Conservation (phyloP, 2,797 vertebrate genomes). For the Ctenopoma multispine region DNA sequence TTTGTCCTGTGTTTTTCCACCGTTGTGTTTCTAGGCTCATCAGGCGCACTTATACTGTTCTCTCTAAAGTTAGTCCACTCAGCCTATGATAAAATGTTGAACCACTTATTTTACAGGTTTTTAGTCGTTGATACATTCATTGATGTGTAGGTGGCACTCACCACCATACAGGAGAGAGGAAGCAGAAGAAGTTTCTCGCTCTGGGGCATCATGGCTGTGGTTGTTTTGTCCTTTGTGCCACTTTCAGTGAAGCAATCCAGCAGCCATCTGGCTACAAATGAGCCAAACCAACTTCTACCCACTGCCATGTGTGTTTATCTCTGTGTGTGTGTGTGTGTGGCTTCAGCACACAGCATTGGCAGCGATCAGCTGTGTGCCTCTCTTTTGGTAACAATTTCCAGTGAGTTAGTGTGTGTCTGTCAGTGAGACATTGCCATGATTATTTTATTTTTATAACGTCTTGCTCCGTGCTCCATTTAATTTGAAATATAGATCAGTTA, state of each 20-base stretch:
- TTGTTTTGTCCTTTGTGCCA: conserved; percentile 41
- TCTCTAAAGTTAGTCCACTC: no score
- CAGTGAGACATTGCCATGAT: conserved; percentile 24
- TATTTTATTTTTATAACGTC: conserved; percentile 30
- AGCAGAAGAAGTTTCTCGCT: conserved; percentile 31
- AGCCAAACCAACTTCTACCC: conserved; percentile 49
- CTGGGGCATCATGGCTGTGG: conserved; percentile 21
- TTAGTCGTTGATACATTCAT: no score
- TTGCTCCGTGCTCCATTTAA: conserved; percentile 8
- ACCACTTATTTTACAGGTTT: background rate
- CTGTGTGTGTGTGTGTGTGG: conserved; percentile 7
- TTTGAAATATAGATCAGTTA: conserved; percentile 18
- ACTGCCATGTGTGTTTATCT: conserved; percentile 25
- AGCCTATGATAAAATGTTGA: background rate
- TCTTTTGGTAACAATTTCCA: conserved; percentile 57
- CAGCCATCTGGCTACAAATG: conserved; percentile 45
- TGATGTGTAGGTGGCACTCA: background rate
- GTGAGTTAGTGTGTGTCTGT: conserved; percentile 45
- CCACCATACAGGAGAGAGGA: background rate
- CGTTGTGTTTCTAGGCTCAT: no score
- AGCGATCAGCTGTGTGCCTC: conserved; percentile 63
- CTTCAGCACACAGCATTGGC: conserved; percentile 36
- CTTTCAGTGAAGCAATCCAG: conserved; percentile 39
- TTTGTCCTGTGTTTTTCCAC: no score
- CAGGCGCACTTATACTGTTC: no score